Percentiles rank a stretch among this genome's conserved stretches.
These are phyloP conservation scores for Mechanitis mazaeus DNA, from an alignment of 2,888 invertebrate genomes.

Conservation along the genomic window DNA sequence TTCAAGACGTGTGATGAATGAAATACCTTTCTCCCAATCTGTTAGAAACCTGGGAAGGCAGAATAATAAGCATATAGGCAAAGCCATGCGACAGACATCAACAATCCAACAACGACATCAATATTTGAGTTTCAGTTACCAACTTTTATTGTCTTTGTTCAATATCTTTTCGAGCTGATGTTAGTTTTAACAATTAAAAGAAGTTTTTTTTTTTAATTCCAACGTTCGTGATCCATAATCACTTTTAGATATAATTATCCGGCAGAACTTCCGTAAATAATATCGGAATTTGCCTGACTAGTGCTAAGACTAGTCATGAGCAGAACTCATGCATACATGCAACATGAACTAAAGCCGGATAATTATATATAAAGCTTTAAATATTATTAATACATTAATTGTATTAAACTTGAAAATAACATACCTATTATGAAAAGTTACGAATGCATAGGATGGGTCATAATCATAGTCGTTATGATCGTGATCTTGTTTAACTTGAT, in stretches of 20 bases:
- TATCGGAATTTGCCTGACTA: no score
- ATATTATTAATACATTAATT: not conserved
- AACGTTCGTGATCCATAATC: no score
- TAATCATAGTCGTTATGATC: slow-evolving; percentile 79
- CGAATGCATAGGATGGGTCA: slow-evolving; percentile 87
- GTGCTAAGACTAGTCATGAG: no score
- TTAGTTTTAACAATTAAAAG: no score
- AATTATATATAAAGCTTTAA: no score
- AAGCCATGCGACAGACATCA: slow-evolving; percentile 14
- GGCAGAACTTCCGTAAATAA: no score
- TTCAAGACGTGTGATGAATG: slow-evolving; percentile 82
- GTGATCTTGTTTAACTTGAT: slow-evolving; percentile 40
- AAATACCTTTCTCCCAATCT: slow-evolving; percentile 84
- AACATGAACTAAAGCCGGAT: no score
- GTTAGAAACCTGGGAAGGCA: slow-evolving; percentile 52
- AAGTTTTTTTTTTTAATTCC: not conserved
- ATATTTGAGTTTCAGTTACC: not conserved
- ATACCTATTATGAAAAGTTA: slow-evolving; percentile 84
- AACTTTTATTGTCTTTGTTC: no score
- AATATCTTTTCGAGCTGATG: no score
- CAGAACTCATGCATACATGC: no score
- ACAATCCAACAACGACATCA: not conserved
- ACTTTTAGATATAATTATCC: no score
- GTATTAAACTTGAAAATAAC: not conserved
- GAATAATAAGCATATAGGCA: slow-evolving; percentile 23